Evolutionary conservation across 2,888 invertebrate species (phyloP).

Genomic region (Morinoia aosen): DNA sequence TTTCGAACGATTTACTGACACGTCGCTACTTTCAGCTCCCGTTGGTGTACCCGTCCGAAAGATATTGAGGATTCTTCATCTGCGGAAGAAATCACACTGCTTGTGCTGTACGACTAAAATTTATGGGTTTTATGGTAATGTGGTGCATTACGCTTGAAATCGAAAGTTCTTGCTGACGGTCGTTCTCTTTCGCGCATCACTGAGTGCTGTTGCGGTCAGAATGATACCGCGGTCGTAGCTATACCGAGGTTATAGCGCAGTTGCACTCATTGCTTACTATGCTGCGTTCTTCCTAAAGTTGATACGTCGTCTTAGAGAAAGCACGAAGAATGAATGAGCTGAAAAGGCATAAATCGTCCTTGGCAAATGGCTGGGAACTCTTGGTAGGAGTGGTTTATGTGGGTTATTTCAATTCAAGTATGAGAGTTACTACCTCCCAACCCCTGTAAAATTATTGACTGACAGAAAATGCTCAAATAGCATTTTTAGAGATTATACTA

Average conservation of each 20-base stretch:
- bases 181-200: background rate
- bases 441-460: background rate
- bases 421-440: background rate
- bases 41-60: background rate
- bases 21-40: background rate
- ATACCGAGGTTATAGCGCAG: too few relatives aligned
- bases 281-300: background rate
- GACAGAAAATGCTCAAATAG: background rate
- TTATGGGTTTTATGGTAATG: background rate
- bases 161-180: background rate
- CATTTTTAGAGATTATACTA: background rate
- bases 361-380: too few relatives aligned
- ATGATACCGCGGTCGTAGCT: background rate
- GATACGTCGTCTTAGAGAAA: background rate
- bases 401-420: background rate
- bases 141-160: background rate
- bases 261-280: background rate
- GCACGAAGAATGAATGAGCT: background rate
- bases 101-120: background rate
- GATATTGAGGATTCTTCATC: background rate
- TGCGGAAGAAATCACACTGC: background rate
- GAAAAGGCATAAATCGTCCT: too few relatives aligned
- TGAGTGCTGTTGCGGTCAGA: background rate
- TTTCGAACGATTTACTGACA: background rate
- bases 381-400: background rate